Conservation (phyloP, 2,888 invertebrate species). For the Drosophila vallismaia region DNA sequence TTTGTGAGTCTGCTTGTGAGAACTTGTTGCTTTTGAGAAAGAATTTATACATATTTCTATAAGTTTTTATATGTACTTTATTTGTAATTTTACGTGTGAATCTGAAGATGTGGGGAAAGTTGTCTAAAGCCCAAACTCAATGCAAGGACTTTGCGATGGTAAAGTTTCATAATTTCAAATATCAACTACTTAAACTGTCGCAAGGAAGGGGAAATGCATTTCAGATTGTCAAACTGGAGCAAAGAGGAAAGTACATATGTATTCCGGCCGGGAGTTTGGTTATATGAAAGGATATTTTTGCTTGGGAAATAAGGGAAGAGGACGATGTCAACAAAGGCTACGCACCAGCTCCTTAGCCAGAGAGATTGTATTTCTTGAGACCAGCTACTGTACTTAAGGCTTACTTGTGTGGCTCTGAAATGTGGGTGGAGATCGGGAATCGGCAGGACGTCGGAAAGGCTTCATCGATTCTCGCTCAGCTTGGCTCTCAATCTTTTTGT, state of each 20-base stretch:
- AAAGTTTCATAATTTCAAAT: constrained; percentile 70
- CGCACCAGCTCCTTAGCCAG: constrained; percentile 14
- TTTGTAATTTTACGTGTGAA: constrained; percentile 2
- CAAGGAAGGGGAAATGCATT: constrained; percentile 31
- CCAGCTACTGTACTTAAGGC: constrained; percentile 32
- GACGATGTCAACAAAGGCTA: constrained; percentile 25
- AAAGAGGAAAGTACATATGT: constrained; percentile 9
- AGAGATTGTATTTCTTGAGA: constrained; percentile 7
- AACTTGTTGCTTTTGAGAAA: constrained; percentile 59
- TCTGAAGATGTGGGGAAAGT: constrained; percentile 31
- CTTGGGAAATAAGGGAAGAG: neutral
- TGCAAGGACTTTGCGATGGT: constrained; percentile 28
- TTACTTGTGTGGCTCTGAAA: constrained; percentile 12
- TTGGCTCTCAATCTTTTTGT: neutral
- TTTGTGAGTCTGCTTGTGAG: constrained; percentile 8
- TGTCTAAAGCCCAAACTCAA: constrained; percentile 42
- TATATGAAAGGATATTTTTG: constrained; percentile 16
- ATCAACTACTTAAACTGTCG: constrained; percentile 75
- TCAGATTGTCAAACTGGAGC: constrained; percentile 28
- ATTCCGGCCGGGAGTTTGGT: constrained; percentile 1
- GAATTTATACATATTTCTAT: neutral
- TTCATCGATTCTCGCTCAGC: constrained; percentile 24
- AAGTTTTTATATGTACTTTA: neutral
- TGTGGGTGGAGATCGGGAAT: neutral
- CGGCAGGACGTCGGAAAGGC: neutral